Evolutionary conservation across 2,797 vertebrate genomes (phyloP), one percentile per base, ranked within the genome.

Genomic region (Sylvia borin): DNA sequence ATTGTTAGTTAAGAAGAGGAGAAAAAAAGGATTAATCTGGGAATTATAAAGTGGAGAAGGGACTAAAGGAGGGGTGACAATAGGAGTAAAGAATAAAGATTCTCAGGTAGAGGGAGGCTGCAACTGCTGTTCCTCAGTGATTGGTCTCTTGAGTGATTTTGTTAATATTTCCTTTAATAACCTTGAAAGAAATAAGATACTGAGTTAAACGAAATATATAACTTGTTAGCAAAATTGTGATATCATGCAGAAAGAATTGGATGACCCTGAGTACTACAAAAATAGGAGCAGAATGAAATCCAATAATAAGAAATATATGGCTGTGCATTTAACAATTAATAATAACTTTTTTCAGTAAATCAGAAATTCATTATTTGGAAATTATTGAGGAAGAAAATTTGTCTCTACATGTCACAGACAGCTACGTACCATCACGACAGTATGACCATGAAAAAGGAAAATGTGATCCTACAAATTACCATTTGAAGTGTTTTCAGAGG

Each of bases 151-250:
- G 89, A 82, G 84, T 73, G 48, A 20, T 93, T 96, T 93, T 60
- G 32, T 89, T 95, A 92, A 91, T 92, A 82, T 79, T 93, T 94
- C 79, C 64, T 70, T 34, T 85, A 95, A 93, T 96, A 94, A 96
- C 91, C 87, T 91, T 89, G 89, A 93, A 93, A 89, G 68, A 91
- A 91, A 85, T 91, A 42, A 55, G 67, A 90, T 86, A 90, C 15
- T 11, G 22, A 84, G 16, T 78, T 86, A 87, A 95, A 92, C 78
- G 55, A 93, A 96, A 93, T 67, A 87, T n/a, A 10, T 42, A 53
- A 76, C 62, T 77, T 66, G 13, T 87, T 76, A 87, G 42, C 48
- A 87, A 96, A 91, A 87, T 13, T 53, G 15, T 43, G 34, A 67
- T 92, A 74, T 55, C 32, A 45, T 0, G 0, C 6, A 90, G 43